Percentiles rank a stretch among this genome's conserved stretches.
Evolutionary conservation across 2,888 invertebrate species (phyloP).

Genomic region (Callinectes sapidus): DNA sequence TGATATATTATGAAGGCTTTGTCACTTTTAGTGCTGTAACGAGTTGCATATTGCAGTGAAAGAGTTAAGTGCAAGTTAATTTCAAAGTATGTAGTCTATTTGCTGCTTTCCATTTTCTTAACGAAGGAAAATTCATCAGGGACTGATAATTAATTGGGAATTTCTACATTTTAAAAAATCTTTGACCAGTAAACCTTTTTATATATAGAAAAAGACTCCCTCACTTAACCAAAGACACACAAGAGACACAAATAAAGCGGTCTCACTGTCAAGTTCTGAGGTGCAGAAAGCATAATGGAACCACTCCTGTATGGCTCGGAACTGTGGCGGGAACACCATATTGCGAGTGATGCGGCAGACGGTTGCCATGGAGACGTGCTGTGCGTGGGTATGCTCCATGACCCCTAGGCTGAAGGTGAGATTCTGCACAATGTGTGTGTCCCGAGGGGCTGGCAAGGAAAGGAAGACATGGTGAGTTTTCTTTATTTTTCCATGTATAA

Average conservation of each 20-base stretch:
- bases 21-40: too few species aligned
- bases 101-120: slow-evolving; percentile 73
- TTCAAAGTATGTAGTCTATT: neutral
- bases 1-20: too few species aligned
- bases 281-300: slow-evolving; percentile 97
- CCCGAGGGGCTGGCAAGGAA: slow-evolving; percentile 60
- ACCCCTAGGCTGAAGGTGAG: slow-evolving; percentile 91
- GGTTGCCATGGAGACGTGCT: slow-evolving; percentile 94
- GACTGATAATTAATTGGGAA: neutral
- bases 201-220: neutral
- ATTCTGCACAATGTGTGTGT: slow-evolving; percentile 87
- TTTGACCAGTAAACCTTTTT: neutral
- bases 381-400: slow-evolving; percentile 79
- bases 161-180: neutral
- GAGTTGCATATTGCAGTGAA: too few species aligned
- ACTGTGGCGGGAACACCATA: slow-evolving; percentile 95
- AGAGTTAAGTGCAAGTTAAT: neutral
- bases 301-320: slow-evolving; percentile 95
- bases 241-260: neutral
- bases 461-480: neutral
- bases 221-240: neutral
- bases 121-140: neutral
- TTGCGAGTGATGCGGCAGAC: slow-evolving; percentile 94
- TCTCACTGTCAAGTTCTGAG: slow-evolving; percentile 86
- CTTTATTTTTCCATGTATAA: too few species aligned